Percentiles rank a stretch among this genome's conserved stretches.
Conservation (phyloP, 1,140 invertebrate genomes). For the Glomeris maerens region DNA sequence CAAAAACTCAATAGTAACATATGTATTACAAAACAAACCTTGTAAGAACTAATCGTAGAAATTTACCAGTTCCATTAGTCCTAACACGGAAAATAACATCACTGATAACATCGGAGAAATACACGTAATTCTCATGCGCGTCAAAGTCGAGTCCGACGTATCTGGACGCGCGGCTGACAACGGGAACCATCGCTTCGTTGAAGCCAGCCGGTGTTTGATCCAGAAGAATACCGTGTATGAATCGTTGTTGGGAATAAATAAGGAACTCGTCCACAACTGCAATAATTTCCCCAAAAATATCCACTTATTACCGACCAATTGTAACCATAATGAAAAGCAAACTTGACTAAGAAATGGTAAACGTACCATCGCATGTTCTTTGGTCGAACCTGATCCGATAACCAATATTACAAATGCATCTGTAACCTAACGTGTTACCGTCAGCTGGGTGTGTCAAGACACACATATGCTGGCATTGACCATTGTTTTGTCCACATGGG, state of each 20-base stretch:
- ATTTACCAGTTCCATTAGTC: slow-evolving; percentile 60
- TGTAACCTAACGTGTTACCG: slow-evolving; percentile 64
- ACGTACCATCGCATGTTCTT: slow-evolving; percentile 59
- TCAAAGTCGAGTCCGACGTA: slow-evolving; percentile 97
- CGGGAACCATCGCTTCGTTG: slow-evolving; percentile 71
- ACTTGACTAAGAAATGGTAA: neutral
- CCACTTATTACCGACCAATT: neutral
- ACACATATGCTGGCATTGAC: slow-evolving; percentile 90
- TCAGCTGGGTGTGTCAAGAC: slow-evolving; percentile 66
- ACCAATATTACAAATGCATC: slow-evolving; percentile 89
- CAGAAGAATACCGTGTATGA: slow-evolving; percentile 86
- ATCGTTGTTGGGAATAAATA: slow-evolving; percentile 92
- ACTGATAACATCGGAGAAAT: slow-evolving; percentile 93
- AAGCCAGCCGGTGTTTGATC: slow-evolving; percentile 78
- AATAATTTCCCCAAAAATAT: slow-evolving; percentile 6
- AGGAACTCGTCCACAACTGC: slow-evolving; percentile 73
- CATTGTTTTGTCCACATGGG: slow-evolving; percentile 79
- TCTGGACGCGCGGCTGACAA: slow-evolving; percentile 71
- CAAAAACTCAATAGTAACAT: slow-evolving; percentile 14
- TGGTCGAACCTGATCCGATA: slow-evolving; percentile 59
- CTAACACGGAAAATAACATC: slow-evolving; percentile 88
- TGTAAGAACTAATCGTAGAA: neutral
- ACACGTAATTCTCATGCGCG: slow-evolving; percentile 76
- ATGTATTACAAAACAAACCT: no score
- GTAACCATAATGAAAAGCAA: neutral